Percentiles rank a stretch among this genome's conserved stretches.
phyloP scores from a whole-genome alignment of 2,113 vertebrate genomes.

The Erythrocercus mccallii region DNA sequence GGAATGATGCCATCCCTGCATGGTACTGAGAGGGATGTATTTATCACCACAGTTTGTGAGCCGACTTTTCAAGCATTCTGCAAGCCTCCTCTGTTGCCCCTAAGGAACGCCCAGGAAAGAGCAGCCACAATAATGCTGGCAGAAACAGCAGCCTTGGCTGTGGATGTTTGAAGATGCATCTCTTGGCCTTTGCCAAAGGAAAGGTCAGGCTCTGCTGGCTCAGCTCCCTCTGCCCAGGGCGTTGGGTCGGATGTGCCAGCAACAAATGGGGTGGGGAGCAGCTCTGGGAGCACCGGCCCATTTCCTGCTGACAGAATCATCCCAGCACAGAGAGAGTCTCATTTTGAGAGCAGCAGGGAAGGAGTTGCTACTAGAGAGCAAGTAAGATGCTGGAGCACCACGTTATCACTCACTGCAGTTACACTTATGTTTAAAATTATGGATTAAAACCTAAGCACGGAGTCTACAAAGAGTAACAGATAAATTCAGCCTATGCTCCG shows the following conservation, averaged over 20 bases:
- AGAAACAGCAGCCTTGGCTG: not conserved
- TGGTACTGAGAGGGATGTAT: not conserved
- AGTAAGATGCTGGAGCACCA: not conserved
- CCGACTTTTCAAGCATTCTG: not conserved
- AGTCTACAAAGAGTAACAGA: constrained; percentile 1
- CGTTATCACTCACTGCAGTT: not conserved
- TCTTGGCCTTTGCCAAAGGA: not conserved
- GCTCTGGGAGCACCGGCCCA: not conserved
- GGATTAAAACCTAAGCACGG: not conserved
- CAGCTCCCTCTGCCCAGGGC: not conserved
- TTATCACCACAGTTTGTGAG: not conserved
- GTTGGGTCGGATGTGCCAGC: not conserved
- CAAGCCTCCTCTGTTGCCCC: not conserved
- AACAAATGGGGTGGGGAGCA: not conserved
- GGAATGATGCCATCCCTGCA: not conserved
- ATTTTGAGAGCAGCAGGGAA: not conserved
- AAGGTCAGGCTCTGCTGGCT: not conserved
- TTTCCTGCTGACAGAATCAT: not conserved
- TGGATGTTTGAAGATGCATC: not conserved
- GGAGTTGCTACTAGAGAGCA: not conserved
- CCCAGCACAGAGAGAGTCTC: rapidly evolving
- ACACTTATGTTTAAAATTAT: not conserved
- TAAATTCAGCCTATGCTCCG: not conserved
- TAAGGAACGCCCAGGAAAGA: not conserved
- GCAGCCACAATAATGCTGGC: not conserved